These are phyloP conservation scores for Mechanitis messenoides DNA, from an alignment of 2,888 invertebrate species.

Conservation along the genomic window DNA sequence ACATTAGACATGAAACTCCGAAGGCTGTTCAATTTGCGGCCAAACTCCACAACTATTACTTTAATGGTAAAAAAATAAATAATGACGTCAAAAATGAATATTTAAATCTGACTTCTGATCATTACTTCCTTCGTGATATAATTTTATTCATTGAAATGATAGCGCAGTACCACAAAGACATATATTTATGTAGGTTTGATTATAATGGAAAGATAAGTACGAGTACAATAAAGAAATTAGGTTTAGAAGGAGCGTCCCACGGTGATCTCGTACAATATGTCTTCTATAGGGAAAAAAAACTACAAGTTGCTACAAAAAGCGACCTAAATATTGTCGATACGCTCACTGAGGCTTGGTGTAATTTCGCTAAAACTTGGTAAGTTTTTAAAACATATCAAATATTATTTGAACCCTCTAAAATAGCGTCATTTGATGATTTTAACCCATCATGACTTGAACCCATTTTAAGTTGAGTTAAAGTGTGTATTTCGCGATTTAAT, in stretches of 20 bases:
- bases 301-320: constrained; percentile 24
- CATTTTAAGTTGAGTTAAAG: too few relatives aligned
- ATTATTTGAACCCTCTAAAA: too few relatives aligned
- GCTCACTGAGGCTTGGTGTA: constrained; percentile 52
- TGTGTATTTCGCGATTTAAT: too few relatives aligned
- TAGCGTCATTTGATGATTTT: too few relatives aligned
- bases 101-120: constrained; percentile 48
- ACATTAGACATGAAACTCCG: constrained; percentile 33
- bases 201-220: constrained; percentile 56
- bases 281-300: constrained; percentile 43
- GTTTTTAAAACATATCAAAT: constrained; percentile 19
- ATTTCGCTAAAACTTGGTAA: constrained; percentile 61
- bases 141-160: constrained; percentile 42
- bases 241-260: constrained; percentile 53
- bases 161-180: constrained; percentile 35
- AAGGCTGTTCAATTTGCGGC: constrained; percentile 35
- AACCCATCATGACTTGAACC: too few relatives aligned
- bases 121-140: constrained; percentile 47
- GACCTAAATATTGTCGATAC: constrained; percentile 49
- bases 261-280: constrained; percentile 60
- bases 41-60: constrained; percentile 46
- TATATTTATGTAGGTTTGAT: constrained; percentile 50
- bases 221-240: constrained; percentile 48
- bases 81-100: constrained; percentile 41
- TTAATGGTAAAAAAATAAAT: constrained; percentile 37